Evolutionary conservation across 2,888 invertebrate species (phyloP), one percentile per base, ranked within the genome.

Genomic region (Gasteruption jaculator): DNA sequence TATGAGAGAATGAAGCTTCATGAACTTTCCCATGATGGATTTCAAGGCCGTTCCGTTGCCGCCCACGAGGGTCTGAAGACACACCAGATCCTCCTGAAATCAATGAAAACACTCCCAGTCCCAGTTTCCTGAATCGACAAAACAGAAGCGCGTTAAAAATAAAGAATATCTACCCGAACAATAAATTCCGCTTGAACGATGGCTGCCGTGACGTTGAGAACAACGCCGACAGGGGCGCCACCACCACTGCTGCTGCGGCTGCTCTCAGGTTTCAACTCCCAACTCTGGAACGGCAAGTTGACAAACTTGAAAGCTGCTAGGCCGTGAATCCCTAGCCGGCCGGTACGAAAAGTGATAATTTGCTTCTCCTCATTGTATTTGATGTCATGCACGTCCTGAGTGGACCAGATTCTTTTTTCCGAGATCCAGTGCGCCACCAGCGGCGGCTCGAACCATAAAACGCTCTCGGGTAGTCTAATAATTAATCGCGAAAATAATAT

Each of bases 291-390:
- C 0, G 91, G 91, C 59, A 91, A 73, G 65, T 91, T 91, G 41
- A 82, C 78, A 67, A 86, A 90, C 37, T 82, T 78, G 43, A 82
- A 77, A 0, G 82, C 74, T 0, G 86, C 89, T 45, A 91, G 76
- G 0, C 85, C 90, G 33, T 67, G 67, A 12, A 63, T 51, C 39
- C 81, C 80, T 50, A 86, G 74, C 38, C 80, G 77, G 0, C 86
- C 86, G 0, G 84, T 84, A 37, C 88, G 74, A 58, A 91, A 90
- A 49, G 85, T 83, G 29, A 89, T 73, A 0, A 80, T 80, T 4
- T 86, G 80, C 59, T 88, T 87, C 57, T 91, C 90, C 63, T 91
- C 91, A 61, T 89, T 89, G 59, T 84, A 91, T 65, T 89, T 88
- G 43, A 81, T 76, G 50, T 88, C 88, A 56, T 87, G 85, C 5